These are phyloP conservation scores for Pristionchus entomophagus DNA, from an alignment of 2,888 invertebrate genomes.

Conservation along the genomic window DNA sequence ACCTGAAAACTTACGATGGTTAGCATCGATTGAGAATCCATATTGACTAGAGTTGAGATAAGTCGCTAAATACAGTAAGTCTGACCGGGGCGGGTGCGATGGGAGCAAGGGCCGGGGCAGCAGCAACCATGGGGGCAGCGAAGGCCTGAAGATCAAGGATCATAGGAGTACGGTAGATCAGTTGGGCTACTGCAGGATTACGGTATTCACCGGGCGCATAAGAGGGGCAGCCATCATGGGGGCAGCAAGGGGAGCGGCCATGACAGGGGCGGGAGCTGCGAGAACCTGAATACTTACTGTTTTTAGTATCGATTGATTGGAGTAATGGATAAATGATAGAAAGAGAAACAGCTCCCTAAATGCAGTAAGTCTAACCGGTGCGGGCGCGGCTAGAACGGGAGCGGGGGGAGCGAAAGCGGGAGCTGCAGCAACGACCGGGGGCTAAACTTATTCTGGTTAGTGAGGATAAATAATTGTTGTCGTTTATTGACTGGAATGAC, in stretches of 20 bases:
- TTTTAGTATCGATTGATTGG: background rate
- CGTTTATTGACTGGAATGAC: no score
- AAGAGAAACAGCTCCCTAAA: background rate
- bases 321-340: background rate
- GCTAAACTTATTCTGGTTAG: background rate
- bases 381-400: no score
- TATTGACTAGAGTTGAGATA: background rate
- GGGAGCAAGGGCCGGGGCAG: constrained; percentile 38
- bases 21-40: background rate
- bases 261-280: constrained; percentile 21
- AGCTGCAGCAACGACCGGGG: constrained; percentile 2
- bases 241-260: background rate
- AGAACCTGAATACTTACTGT: constrained; percentile 22
- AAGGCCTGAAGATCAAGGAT: constrained; percentile 37
- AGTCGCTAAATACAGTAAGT: constrained; percentile 24
- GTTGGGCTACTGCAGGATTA: background rate
- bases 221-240: background rate
- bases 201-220: background rate
- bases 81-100: constrained; percentile 14
- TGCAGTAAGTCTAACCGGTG: constrained; percentile 16
- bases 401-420: background rate
- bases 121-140: background rate
- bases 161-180: background rate
- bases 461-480: no score
- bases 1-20: constrained; percentile 28